Conservation (phyloP, 1,140 invertebrate genomes). For the Drosophila sproati region DNA sequence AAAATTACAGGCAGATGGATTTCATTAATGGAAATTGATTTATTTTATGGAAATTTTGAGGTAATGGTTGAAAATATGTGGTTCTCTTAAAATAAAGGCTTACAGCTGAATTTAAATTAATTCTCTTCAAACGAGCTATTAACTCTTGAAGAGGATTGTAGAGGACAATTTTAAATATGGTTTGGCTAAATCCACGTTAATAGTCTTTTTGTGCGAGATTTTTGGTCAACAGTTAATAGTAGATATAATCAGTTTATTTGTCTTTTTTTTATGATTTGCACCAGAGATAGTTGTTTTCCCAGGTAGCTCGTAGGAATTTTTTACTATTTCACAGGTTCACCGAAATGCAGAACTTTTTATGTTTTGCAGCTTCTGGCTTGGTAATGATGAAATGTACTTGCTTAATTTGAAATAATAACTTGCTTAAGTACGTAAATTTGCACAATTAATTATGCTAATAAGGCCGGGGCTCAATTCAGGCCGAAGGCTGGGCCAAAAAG, state of each 20-base stretch:
- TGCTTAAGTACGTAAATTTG: slow-evolving; percentile 81
- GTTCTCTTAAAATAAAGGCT: background rate
- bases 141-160: too few species aligned
- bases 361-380: background rate
- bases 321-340: background rate
- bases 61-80: background rate
- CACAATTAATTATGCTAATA: slow-evolving; percentile 84
- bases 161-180: too few species aligned
- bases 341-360: background rate
- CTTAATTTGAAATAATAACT: slow-evolving; percentile 82
- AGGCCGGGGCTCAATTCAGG: slow-evolving; percentile 51
- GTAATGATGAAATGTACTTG: slow-evolving; percentile 67
- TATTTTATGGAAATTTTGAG: background rate
- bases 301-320: slow-evolving; percentile 15
- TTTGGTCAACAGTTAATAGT: too few species aligned
- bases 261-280: too few species aligned
- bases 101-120: too few species aligned
- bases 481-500: slow-evolving; percentile 53
- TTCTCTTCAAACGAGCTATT: too few species aligned
- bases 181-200: too few species aligned
- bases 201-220: too few species aligned
- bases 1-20: slow-evolving; percentile 53
- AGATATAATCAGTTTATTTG: background rate
- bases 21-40: slow-evolving; percentile 10
- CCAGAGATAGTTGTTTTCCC: background rate